Evolutionary conservation across 2,797 vertebrate species (phyloP), one percentile per base, ranked within the genome.

Genomic region (Toxotes lorentzi): DNA sequence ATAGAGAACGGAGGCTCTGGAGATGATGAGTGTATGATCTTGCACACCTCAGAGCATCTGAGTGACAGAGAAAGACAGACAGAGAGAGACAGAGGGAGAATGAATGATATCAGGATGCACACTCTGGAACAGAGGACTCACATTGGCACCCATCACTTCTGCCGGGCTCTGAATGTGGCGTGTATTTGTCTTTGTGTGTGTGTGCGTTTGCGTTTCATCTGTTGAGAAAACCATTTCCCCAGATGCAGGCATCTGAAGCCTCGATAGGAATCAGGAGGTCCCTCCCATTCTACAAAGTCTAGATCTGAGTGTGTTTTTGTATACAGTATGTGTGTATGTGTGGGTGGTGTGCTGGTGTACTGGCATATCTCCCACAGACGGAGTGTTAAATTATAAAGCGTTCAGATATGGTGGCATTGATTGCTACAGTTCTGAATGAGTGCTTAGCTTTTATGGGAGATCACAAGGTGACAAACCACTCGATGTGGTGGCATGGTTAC

Each of bases 11-110:
- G 51, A 65, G 66, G 82, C 82, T 86, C 79, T 87, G 73, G 78
- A 88, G 86, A 90, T 89, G 86, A 93, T 89, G 86, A 90, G 90
- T 90, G 83, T 90, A 65, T 91, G 89, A 91, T 92, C 84, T 92
- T 82, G 58, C 81, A 91, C 91, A 92, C 87, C 85, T 90, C 89
- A 90, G 85, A 91, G 91, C 81, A 0, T 88, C 78, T 89, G 88
- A 91, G 84, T 88, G 91, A 88, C 87, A 79, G 77, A 78, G 81
- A 83, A 12, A 78, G 78, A 85, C 68, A 81, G 88, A 89, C 84
- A 84, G 90, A 79, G 64, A 81, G 83, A 84, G 73, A 79, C 62
- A 76, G 85, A 79, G 60, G 73, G 76, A 57, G 60, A 87, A 89
- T 85, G 89, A 91, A 90, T 88, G 86, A 89, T 93, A 93, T 94